Base-by-base conservation (phyloP, 2,113 vertebrate genomes). In the Tragulus kanchil region DNA sequence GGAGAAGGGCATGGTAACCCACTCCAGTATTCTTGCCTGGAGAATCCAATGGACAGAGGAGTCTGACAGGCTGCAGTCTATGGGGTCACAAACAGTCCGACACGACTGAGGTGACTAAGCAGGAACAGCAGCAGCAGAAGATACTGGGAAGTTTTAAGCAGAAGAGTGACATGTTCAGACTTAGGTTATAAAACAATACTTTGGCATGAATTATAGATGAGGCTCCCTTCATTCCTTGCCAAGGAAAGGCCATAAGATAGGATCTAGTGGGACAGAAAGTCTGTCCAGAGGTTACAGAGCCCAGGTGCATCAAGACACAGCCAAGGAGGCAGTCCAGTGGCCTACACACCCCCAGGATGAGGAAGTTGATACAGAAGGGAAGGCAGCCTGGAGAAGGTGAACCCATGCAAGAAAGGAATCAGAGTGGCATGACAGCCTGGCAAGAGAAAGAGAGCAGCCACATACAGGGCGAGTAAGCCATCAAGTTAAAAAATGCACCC, bases 111-210 rank as follows among this genome's bases (percentile, higher is more conserved):
- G 36, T 36, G 36, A 36, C 36, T 36, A 36, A 36, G 36, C 36
- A 36, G 36, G 36, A 36, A 36, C 36, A 36, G 36, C 36, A 36
- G 36, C 36, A 36, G 36, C 48, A 54, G 45, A 16, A 92, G 21
- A 79, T 12, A 50, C 0, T 45, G 31, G 25, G 3, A 67, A 14
- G 5, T 79, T 93, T 54, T 26, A 77, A 77, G 17, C 25, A 87
- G 56, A 93, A 14, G 16, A 88, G 16, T 11, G 19, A 54, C 16
- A 12, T 65, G 52, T 78, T 54, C 2, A 36, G 62, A 79, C 45
- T 85, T 58, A 17, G 71, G 56, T 75, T 69, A 85, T 23, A 64
- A 96, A 96, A 85, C 45, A 90, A 23, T 3, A 73, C 67, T n/a
- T 87, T n/a, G 45, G 19, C 75, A 89, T 85, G 73, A 81, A 42